Evolutionary conservation across 1,140 invertebrate genomes (phyloP), one percentile per base, ranked within the genome.

Genomic region (Neuroterus valhalla): DNA sequence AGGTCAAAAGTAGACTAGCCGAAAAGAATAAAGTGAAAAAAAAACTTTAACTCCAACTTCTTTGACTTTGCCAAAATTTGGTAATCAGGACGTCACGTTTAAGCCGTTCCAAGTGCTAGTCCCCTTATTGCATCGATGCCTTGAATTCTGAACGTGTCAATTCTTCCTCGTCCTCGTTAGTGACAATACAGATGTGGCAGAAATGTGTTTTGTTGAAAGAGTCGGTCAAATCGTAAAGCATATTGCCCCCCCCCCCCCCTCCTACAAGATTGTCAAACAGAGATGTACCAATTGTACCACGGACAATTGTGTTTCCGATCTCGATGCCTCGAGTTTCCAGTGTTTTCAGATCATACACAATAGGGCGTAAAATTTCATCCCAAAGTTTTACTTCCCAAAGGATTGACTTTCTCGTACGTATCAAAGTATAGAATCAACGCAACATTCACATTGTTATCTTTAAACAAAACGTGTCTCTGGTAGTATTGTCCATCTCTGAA

Each of bases 241-340:
- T 74, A 42, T 81, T 77, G 6, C 76, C 78, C 31, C 76, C 78
- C 2, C n/a, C n/a, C n/a, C n/a, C n/a, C n/a, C n/a, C n/a, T n/a
- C n/a, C n/a, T n/a, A n/a, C n/a, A n/a, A 81, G 50, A 44, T 77
- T 79, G 68, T 81, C 76, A 44, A 76, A 79, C 74, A 62, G 71
- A 43, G 80, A 23, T 15, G 55, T 48, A 15, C 62, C 69, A 55
- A 79, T 17, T 66, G n/a, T 71, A n/a, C n/a, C n/a, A n/a, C n/a
- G n/a, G n/a, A n/a, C n/a, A n/a, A n/a, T n/a, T n/a, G n/a, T n/a
- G n/a, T n/a, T n/a, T n/a, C n/a, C n/a, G n/a, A n/a, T n/a, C n/a
- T n/a, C n/a, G n/a, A n/a, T n/a, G n/a, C n/a, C 71, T 19, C 31
- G 21, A 5, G 26, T 46, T 71, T 76, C 74, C 8, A 76, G 42